Evolutionary conservation across 1,140 invertebrate genomes (phyloP), one percentile per base, ranked within the genome.

Genomic region (Drosophila obscura): DNA sequence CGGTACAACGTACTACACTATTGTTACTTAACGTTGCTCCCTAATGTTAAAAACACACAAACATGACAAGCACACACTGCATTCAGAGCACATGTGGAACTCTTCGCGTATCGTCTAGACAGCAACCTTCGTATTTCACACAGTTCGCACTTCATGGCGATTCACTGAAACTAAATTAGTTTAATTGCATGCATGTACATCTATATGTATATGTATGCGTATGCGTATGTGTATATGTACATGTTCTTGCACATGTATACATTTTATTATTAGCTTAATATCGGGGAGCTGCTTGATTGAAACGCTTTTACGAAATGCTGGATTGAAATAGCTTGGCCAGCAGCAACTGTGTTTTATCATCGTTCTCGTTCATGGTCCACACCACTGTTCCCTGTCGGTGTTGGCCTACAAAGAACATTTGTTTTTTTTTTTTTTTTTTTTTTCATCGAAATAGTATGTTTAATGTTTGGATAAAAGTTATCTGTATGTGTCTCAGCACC

Each of bases 1-100:
- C 67, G 60, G 56, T 71, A 69, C 66, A 60, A 44, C 48, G 55
- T 72, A 72, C 43, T 74, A 74, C 66, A 64, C 46, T 73, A 73
- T 44, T 73, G 69, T 73, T 75, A 75, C 69, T 77, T 75, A 75
- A 75, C 68, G 56, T 72, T 48, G 49, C 51, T 35, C 11, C 31
- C 31, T 51, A 67, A 52, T 48, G 50, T 52, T 44, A 41, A 26
- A 43, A 46, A 46, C 44, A 15, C 16, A 22, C 56, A 48, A 4
- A 19, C 45, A 52, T 9, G 8, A 51, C 15, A 13, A 49, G 15
- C 24, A 28, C 50, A 35, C 50, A 43, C 35, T 13, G 11, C 35
- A 39, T 11, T 39, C 11, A 5, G 43, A 73, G 24, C 31, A 65
- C 28, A 50, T 52, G 71, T 52, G 46, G 43, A 74, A 74, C 24